Evolutionary conservation across 2,113 vertebrate species (phyloP).

Genomic region (Psammodynastes pulverulentus): DNA sequence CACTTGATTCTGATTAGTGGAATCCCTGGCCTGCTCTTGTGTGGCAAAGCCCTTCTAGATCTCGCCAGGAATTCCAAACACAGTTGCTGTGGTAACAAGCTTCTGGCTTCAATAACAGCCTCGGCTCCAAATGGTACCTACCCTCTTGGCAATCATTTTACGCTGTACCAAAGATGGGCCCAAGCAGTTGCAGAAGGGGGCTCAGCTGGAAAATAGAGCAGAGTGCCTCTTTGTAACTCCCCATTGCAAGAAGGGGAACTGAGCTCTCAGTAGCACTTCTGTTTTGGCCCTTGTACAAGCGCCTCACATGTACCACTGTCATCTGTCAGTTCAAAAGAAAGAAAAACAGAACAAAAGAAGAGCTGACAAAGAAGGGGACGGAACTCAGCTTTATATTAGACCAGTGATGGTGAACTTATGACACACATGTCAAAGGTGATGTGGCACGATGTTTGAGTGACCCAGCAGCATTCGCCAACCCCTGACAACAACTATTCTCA

Average conservation of each 20-base stretch:
- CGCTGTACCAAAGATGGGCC: neutral
- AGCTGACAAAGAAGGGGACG: neutral
- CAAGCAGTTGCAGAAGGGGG: neutral
- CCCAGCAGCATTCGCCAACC: neutral
- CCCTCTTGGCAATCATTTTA: neutral
- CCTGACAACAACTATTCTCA: neutral
- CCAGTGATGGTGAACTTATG: neutral
- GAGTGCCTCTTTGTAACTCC: neutral
- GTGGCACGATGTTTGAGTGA: neutral
- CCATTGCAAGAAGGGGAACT: neutral
- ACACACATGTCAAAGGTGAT: neutral
- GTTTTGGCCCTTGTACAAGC: neutral
- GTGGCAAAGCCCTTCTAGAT: neutral
- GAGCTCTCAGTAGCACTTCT: neutral
- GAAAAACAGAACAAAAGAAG: neutral
- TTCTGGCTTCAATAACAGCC: neutral
- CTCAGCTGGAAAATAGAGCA: neutral
- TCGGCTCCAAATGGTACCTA: neutral
- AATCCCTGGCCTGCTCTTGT: neutral
- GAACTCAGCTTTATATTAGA: neutral
- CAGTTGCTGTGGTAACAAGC: conserved; percentile 40
- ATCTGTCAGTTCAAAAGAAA: conserved; percentile 2
- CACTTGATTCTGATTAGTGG: neutral
- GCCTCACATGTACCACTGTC: neutral
- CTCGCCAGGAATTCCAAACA: neutral